Evolutionary conservation across 1,140 invertebrate genomes (phyloP).

Genomic region (Caenorhabditis brenneri): DNA sequence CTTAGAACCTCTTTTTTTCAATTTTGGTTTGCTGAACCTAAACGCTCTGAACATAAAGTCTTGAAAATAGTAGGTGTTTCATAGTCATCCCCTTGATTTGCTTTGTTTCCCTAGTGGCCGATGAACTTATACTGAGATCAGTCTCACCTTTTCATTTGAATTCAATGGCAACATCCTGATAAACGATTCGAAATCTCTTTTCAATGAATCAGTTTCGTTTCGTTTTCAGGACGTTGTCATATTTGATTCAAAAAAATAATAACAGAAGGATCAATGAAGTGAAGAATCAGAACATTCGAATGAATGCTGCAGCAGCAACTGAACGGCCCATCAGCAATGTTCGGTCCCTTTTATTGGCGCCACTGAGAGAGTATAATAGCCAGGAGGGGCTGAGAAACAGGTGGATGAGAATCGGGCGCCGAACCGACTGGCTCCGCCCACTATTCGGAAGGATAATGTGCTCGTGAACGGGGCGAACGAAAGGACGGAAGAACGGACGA

Average conservation of each 20-base stretch:
- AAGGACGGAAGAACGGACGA: conserved; percentile 21
- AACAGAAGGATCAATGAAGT: background rate
- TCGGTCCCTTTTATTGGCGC: conserved; percentile 32
- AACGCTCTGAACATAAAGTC: too few species aligned
- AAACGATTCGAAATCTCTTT: conserved; percentile 29
- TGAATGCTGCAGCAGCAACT: background rate
- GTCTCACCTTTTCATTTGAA: too few species aligned
- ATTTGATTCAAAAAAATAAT: background rate
- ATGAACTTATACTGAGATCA: too few species aligned
- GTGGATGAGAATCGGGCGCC: conserved; percentile 22
- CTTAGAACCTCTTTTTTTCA: too few species aligned
- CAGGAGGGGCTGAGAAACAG: background rate
- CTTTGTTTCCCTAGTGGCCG: too few species aligned
- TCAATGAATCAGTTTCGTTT: background rate
- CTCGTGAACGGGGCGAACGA: conserved; percentile 30
- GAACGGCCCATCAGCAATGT: background rate
- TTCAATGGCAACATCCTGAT: conserved; percentile 22
- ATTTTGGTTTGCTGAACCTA: too few species aligned
- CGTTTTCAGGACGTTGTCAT: conserved; percentile 41
- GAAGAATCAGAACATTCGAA: background rate
- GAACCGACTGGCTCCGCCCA: conserved; percentile 20
- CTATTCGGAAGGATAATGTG: conserved; percentile 37
- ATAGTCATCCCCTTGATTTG: too few species aligned
- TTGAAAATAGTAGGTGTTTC: too few species aligned
- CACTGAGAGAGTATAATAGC: background rate